Percentiles rank a stretch among this genome's conserved stretches.
Conservation (phyloP, 2,888 invertebrate genomes). For the Dioctria rufipes region DNA sequence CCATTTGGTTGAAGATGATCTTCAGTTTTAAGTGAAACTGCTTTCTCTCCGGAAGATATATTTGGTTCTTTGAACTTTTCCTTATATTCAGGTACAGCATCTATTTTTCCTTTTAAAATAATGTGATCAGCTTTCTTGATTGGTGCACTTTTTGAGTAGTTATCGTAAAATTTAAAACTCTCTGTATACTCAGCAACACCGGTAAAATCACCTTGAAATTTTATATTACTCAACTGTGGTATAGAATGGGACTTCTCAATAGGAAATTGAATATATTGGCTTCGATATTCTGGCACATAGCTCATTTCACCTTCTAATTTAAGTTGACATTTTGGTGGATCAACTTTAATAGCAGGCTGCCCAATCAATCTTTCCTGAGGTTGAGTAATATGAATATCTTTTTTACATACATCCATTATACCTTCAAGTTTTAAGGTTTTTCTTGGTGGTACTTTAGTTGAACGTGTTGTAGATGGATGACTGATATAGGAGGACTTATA, state of each 20-base stretch:
- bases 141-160: slow-evolving; percentile 69
- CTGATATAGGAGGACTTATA: slow-evolving; percentile 66
- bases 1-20: slow-evolving; percentile 67
- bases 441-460: slow-evolving; percentile 25
- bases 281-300: slow-evolving; percentile 68
- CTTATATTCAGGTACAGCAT: slow-evolving; percentile 66
- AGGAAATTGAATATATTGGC: slow-evolving; percentile 68
- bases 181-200: slow-evolving; percentile 69
- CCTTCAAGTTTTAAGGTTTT: slow-evolving; percentile 38
- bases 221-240: slow-evolving; percentile 69
- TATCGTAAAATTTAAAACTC: slow-evolving; percentile 69
- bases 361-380: background rate
- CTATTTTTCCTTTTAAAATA: slow-evolving; percentile 63
- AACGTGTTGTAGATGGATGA: slow-evolving; percentile 67
- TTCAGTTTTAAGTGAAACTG: slow-evolving; percentile 64
- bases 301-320: slow-evolving; percentile 60
- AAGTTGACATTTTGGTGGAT: slow-evolving; percentile 64
- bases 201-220: slow-evolving; percentile 68
- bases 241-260: slow-evolving; percentile 70
- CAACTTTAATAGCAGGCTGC: slow-evolving; percentile 19
- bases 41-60: slow-evolving; percentile 63
- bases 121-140: slow-evolving; percentile 70
- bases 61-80: slow-evolving; percentile 68
- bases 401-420: slow-evolving; percentile 17
- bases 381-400: slow-evolving; percentile 21